A percentile compares a stretch with the other conserved stretches of the same genome.
These are phyloP conservation scores for Casuarius casuarius DNA, from an alignment of 2,113 vertebrate genomes.

Conservation along the genomic window DNA sequence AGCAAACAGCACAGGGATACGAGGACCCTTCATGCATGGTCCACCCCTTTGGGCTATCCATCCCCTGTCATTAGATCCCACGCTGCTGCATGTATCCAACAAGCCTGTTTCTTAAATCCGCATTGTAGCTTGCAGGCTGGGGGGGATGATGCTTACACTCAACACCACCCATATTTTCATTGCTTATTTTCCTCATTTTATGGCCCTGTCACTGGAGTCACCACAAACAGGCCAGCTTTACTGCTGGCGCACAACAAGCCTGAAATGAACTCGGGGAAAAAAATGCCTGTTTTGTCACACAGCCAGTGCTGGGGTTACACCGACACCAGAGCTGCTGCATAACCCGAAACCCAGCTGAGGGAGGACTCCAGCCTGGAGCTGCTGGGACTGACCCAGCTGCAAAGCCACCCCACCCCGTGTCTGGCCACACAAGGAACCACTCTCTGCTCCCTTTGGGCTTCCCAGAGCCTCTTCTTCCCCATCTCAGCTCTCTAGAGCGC, in stretches of 20 bases:
- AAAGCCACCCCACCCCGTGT: too few relatives aligned
- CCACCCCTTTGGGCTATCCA: background rate
- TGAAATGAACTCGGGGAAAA: background rate
- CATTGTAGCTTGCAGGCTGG: too few relatives aligned
- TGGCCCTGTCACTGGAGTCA: background rate
- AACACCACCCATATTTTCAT: background rate
- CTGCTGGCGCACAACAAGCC: too few relatives aligned
- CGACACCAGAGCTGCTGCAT: too few relatives aligned
- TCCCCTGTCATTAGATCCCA: background rate
- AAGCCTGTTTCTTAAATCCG: background rate
- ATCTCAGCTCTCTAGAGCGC: background rate
- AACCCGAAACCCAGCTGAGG: too few relatives aligned
- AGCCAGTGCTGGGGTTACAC: too few relatives aligned
- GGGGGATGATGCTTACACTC: background rate
- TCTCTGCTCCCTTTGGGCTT: too few relatives aligned
- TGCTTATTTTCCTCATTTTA: background rate
- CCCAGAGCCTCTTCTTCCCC: background rate
- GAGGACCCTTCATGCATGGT: background rate
- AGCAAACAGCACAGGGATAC: background rate
- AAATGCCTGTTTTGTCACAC: background rate
- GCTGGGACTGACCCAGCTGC: too few relatives aligned
- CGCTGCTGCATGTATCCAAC: background rate
- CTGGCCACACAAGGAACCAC: too few relatives aligned
- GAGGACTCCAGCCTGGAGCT: too few relatives aligned
- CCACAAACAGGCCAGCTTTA: background rate